Conservation (phyloP, 1,140 invertebrate genomes). For the Plutomurus gul region DNA sequence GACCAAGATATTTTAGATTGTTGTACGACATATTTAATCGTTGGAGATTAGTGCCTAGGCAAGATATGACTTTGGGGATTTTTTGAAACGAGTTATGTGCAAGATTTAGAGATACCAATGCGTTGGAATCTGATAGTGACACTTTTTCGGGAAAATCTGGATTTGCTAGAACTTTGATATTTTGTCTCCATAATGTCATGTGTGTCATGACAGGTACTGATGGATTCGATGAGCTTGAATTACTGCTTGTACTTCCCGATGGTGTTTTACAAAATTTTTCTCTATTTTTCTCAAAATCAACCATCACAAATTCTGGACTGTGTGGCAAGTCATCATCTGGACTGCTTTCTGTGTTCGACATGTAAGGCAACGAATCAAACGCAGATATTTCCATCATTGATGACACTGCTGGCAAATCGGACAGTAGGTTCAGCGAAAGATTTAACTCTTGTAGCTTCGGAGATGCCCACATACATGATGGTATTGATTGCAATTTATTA, state of each 20-base stretch:
- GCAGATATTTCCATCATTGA: conserved; percentile 35
- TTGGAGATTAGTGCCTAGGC: conserved; percentile 81
- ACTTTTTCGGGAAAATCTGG: conserved; percentile 32
- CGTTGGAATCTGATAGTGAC: conserved; percentile 58
- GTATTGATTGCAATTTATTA: conserved; percentile 80
- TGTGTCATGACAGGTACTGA: conserved; percentile 26
- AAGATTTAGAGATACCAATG: conserved; percentile 77
- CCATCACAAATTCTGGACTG: conserved; percentile 49
- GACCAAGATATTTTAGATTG: conserved; percentile 70
- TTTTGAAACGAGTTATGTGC: conserved; percentile 87
- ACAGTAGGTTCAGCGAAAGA: conserved; percentile 85
- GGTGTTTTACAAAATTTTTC: conserved; percentile 36
- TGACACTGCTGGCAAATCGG: conserved; percentile 69
- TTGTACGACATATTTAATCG: conserved; percentile 91
- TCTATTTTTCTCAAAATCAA: conserved; percentile 41
- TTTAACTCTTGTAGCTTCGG: conserved; percentile 88
- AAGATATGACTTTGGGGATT: conserved; percentile 85
- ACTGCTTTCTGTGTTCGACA: conserved; percentile 10
- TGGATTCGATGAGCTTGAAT: not conserved
- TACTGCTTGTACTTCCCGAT: not conserved
- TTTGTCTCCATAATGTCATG: conserved; percentile 44
- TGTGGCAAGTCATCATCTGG: conserved; percentile 31
- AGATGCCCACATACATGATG: conserved; percentile 85
- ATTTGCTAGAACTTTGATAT: conserved; percentile 46
- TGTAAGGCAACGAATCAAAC: conserved; percentile 48